These are phyloP conservation scores for Mustela nigripes DNA, from an alignment of 2,113 vertebrate genomes.

Conservation along the genomic window DNA sequence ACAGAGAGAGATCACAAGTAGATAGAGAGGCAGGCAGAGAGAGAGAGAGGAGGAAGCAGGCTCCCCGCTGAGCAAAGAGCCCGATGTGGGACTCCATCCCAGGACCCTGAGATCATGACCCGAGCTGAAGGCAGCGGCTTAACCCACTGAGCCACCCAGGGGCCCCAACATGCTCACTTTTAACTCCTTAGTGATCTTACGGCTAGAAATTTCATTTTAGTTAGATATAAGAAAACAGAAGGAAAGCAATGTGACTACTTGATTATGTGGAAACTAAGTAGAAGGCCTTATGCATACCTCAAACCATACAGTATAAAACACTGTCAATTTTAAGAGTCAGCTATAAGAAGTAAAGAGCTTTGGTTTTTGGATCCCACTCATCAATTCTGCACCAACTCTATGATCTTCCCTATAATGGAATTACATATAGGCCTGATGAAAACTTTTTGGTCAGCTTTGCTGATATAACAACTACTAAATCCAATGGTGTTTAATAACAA, in stretches of 20 bases:
- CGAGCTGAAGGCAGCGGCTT: too few relatives aligned
- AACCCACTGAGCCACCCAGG: too few relatives aligned
- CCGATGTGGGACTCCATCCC: too few relatives aligned
- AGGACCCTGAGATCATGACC: too few relatives aligned
- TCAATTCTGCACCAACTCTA: neutral
- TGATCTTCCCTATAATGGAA: neutral
- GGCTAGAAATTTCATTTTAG: neutral
- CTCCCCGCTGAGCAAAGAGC: too few relatives aligned
- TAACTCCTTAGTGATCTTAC: neutral
- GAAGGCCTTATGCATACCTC: neutral
- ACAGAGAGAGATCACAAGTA: too few relatives aligned
- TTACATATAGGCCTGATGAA: neutral
- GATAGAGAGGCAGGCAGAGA: too few relatives aligned
- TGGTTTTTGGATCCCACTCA: neutral
- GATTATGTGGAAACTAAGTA: neutral
- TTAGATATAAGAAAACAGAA: neutral
- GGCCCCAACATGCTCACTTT: neutral
- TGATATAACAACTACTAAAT: neutral
- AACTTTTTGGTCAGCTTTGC: neutral
- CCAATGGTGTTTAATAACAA: neutral
- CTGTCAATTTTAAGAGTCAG: neutral
- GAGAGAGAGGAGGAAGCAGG: too few relatives aligned
- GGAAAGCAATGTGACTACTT: neutral
- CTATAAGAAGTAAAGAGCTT: neutral
- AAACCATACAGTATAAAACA: neutral